These are phyloP conservation scores for Sinotaia quadrata DNA, from an alignment of 2,888 invertebrate species.

Conservation along the genomic window DNA sequence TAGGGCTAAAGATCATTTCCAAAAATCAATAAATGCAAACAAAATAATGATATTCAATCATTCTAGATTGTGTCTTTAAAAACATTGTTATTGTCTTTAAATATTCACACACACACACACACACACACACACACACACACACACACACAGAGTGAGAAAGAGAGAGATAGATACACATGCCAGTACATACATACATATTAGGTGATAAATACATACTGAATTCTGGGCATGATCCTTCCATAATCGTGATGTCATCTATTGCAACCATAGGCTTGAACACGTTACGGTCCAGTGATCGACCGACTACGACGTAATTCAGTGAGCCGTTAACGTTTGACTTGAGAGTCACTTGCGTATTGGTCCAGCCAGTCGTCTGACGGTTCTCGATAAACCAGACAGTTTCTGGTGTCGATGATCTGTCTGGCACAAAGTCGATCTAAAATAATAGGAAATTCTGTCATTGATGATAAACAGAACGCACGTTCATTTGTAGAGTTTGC, in stretches of 20 bases:
- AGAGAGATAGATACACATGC: background rate
- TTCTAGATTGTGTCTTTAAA: background rate
- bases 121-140: background rate
- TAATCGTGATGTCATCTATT: constrained; percentile 55
- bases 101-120: background rate
- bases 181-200: background rate
- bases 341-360: constrained; percentile 48
- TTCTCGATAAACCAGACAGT: constrained; percentile 23
- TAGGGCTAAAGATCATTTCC: too few species aligned
- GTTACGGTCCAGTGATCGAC: constrained; percentile 29
- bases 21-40: too few species aligned
- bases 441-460: too few species aligned
- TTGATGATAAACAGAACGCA: too few species aligned
- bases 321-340: constrained; percentile 31
- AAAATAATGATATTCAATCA: background rate
- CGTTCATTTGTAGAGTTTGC: too few species aligned
- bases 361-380: constrained; percentile 46
- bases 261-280: constrained; percentile 44
- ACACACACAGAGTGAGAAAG: too few species aligned
- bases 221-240: constrained; percentile 45
- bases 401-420: background rate
- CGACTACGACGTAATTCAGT: constrained; percentile 48
- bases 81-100: too few species aligned
- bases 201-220: constrained; percentile 44
- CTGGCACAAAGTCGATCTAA: too few species aligned